Conservation (phyloP, 2,113 vertebrate species). For the Hippocampus guttulatus region DNA sequence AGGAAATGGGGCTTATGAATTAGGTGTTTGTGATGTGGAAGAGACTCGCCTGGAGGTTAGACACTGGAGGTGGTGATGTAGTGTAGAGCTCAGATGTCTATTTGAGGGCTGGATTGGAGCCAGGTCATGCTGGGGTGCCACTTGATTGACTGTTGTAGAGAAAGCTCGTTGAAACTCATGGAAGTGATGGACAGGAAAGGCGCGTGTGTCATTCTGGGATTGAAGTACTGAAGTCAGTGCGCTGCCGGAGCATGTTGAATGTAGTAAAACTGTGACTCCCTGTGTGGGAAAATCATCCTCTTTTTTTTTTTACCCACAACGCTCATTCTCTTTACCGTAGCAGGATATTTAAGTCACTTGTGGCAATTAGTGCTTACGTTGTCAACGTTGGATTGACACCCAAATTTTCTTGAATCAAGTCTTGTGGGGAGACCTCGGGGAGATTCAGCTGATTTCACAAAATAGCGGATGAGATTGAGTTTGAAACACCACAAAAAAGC, state of each 20-base stretch:
- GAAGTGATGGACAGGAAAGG: neutral
- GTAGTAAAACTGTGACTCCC: neutral
- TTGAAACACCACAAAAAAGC: neutral
- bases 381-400: constrained; percentile 8
- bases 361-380: neutral
- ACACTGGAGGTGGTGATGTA: constrained; percentile 2
- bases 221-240: too few relatives aligned
- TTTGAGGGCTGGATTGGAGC: neutral
- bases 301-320: neutral
- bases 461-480: constrained; percentile 18
- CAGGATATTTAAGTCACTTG: constrained; percentile 3
- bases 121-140: neutral
- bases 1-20: neutral
- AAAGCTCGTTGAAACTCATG: neutral
- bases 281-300: neutral
- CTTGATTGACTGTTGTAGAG: neutral
- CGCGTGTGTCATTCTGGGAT: neutral
- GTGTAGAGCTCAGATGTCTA: neutral
- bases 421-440: constrained; percentile 4
- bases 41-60: neutral
- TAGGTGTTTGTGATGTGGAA: neutral
- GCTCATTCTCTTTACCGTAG: neutral
- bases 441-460: constrained; percentile 34
- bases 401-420: constrained; percentile 7
- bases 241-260: neutral